Evolutionary conservation across 2,888 invertebrate genomes (phyloP), one percentile per base, ranked within the genome.

Genomic region (Sarcophaga carnaria): DNA sequence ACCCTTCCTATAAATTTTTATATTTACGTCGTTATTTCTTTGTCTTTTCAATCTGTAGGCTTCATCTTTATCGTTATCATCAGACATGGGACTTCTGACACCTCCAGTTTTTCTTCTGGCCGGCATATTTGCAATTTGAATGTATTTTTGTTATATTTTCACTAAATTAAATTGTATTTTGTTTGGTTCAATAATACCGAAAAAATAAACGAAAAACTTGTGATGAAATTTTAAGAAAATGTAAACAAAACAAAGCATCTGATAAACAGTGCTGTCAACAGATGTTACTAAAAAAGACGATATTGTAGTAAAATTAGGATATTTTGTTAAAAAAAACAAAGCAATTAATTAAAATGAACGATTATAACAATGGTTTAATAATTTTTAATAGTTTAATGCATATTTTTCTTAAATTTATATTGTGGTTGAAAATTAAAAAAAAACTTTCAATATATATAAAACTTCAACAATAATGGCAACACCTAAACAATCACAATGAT

Each of bases 21-120:
- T 83, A 87, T 82, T 88, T 90, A 93, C 93, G 91, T 93, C 91
- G 89, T 93, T 93, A 86, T 93, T 93, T 87, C 93, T 90, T 89
- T 92, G 89, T 88, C 93, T 90, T 90, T 93, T 93, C 86, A 92
- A 89, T 85, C 90, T 90, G 84, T 93, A 93, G 66, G 90, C 91
- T 60, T 91, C 91, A 49, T 90, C 89, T 22, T 89, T 87, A 8
- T 90, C 89, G 64, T 88, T 88, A 64, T 90, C 90, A 79, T 91
- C 91, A 47, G 92, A 91, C 89, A 90, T 90, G 20, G 89, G 89
- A 54, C 90, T 90, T 84, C 60, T 80, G 67, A 63, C 82, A 83
- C 80, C 88, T 66, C 79, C 89, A 90, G 92, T 91, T 83, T 91
- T 93, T 79, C 91, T 92, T 72, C 90, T 92, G 37, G 93, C 91